Percentiles rank a stretch among this genome's conserved stretches.
These are phyloP conservation scores for Zaprionus tsacasi DNA, from an alignment of 1,140 invertebrate species.

Conservation along the genomic window DNA sequence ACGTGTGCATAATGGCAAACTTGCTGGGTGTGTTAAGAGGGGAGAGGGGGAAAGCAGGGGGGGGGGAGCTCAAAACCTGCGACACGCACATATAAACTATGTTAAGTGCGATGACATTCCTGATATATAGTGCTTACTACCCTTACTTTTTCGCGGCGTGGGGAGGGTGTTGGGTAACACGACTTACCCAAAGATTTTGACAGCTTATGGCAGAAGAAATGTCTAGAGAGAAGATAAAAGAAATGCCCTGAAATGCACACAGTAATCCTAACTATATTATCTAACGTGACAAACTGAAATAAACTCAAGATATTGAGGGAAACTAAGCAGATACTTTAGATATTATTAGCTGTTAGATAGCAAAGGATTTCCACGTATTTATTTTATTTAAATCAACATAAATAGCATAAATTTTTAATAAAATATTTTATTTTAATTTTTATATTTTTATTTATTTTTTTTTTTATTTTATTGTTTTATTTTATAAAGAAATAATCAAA, in stretches of 20 bases:
- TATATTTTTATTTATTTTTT: no score
- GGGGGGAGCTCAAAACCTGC: constrained; percentile 9
- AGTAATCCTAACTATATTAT: background rate
- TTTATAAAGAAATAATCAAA: no score
- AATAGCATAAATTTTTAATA: no score
- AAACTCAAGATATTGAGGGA: background rate
- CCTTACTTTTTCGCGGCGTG: background rate
- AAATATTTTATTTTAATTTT: no score
- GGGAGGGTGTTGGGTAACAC: background rate
- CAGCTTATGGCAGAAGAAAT: background rate
- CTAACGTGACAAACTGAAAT: background rate
- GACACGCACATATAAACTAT: constrained; percentile 69
- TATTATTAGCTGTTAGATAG: background rate
- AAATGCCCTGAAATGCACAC: no score
- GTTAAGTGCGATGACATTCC: constrained; percentile 79
- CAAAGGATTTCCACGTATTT: no score
- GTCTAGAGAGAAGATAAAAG: background rate
- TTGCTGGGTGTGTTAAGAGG: constrained; percentile 2
- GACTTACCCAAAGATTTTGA: constrained; percentile 2
- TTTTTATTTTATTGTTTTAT: no score
- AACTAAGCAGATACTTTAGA: background rate
- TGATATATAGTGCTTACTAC: constrained; percentile 66
- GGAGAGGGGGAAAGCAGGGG: background rate
- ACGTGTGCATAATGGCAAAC: constrained; percentile 76
- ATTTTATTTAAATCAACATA: no score